phyloP scores from a whole-genome alignment of 2,888 invertebrate genomes.

The Congeria kusceri region DNA sequence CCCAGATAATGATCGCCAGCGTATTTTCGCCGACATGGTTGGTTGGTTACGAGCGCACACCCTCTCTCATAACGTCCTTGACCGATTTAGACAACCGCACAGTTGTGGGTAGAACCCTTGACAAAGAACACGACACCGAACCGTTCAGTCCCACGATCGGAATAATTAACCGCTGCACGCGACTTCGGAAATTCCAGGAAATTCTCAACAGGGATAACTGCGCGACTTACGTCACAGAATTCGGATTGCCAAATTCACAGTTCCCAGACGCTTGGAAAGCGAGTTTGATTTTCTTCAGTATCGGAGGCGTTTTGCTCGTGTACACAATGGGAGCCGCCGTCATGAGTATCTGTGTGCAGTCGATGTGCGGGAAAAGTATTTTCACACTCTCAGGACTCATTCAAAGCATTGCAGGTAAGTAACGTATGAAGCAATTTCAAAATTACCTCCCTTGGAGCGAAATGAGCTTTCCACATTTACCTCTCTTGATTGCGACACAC shows the following conservation, averaged over 20 bases:
- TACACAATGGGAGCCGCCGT: constrained; percentile 91
- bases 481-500: no score
- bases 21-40: constrained; percentile 94
- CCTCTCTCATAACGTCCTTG: constrained; percentile 51
- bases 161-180: constrained; percentile 92
- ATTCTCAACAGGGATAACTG: constrained; percentile 79
- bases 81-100: constrained; percentile 57
- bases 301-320: constrained; percentile 90
- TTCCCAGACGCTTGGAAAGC: constrained; percentile 94
- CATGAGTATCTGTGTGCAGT: constrained; percentile 92
- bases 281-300: constrained; percentile 89
- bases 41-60: constrained; percentile 85
- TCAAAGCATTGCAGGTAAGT: constrained; percentile 92
- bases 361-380: constrained; percentile 93
- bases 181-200: constrained; percentile 85
- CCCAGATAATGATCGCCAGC: constrained; percentile 91
- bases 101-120: constrained; percentile 23
- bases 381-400: constrained; percentile 93
- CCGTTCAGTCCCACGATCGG: constrained; percentile 91
- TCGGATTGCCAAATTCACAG: constrained; percentile 86
- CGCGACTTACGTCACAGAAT: constrained; percentile 83
- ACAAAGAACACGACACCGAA: constrained; percentile 17
- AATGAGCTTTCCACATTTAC: no score
- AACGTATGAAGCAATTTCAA: background rate
- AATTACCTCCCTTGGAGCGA: no score